Percentiles rank a stretch among this genome's conserved stretches.
phyloP scores from a whole-genome alignment of 2,888 invertebrate genomes.

The Galerucella calmariensis region DNA sequence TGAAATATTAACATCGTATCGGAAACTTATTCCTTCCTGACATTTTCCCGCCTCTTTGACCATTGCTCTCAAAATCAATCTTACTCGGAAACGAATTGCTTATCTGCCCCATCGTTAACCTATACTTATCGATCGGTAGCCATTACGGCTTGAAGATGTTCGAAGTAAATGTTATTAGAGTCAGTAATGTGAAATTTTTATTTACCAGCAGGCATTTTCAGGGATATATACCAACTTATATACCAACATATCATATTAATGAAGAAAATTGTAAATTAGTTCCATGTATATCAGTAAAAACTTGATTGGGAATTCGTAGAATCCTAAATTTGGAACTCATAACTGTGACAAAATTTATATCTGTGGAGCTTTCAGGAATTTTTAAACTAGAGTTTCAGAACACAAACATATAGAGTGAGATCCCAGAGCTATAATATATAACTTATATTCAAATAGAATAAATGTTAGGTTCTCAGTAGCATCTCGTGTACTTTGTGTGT shows the following conservation, averaged over 20 bases:
- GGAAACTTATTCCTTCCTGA: conserved; percentile 34
- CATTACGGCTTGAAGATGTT: neutral
- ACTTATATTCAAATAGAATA: too few relatives aligned
- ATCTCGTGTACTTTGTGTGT: too few relatives aligned
- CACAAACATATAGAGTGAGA: too few relatives aligned
- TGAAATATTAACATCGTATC: conserved; percentile 35
- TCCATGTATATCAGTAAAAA: neutral
- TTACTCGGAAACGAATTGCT: conserved; percentile 35
- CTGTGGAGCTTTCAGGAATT: too few relatives aligned
- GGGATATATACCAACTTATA: neutral
- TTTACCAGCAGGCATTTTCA: neutral
- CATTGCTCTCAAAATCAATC: conserved; percentile 43
- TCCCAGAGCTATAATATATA: too few relatives aligned
- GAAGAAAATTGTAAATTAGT: neutral
- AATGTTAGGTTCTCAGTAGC: too few relatives aligned
- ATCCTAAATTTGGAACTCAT: too few relatives aligned
- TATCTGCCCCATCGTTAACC: conserved; percentile 38
- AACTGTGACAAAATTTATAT: too few relatives aligned
- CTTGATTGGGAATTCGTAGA: too few relatives aligned
- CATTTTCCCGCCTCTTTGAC: conserved; percentile 37
- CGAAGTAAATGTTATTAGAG: conserved; percentile 32
- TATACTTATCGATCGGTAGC: conserved; percentile 28
- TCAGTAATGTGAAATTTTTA: conserved; percentile 29
- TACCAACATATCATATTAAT: neutral
- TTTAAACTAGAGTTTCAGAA: too few relatives aligned